Evolutionary conservation across 2,888 invertebrate genomes (phyloP).

Genomic region (Emmelina monodactyla): DNA sequence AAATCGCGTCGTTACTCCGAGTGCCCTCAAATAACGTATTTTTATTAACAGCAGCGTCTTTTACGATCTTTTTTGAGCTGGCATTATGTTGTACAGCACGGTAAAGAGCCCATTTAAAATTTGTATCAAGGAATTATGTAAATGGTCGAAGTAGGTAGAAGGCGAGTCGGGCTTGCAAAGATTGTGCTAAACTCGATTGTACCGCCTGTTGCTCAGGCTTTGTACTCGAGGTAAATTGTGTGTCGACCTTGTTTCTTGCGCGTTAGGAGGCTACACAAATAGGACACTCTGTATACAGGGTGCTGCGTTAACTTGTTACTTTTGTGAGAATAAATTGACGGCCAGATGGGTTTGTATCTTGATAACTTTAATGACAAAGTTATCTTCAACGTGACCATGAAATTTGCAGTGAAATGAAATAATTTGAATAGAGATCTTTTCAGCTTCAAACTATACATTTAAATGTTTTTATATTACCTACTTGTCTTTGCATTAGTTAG

Average conservation of each 20-base stretch:
- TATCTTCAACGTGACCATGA: background rate
- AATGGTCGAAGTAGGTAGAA: conserved; percentile 53
- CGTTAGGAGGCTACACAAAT: background rate
- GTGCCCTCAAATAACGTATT: too few relatives aligned
- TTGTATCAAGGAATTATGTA: conserved; percentile 51
- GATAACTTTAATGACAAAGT: background rate
- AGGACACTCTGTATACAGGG: background rate
- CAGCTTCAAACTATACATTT: too few relatives aligned
- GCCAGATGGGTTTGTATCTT: too few relatives aligned
- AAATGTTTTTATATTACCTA: too few relatives aligned
- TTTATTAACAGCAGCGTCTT: too few relatives aligned
- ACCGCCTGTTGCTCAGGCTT: conserved; percentile 35
- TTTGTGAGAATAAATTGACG: too few relatives aligned
- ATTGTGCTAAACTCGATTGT: conserved; percentile 49
- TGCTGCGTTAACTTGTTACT: background rate
- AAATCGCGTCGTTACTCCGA: too few relatives aligned
- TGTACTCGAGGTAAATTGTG: conserved; percentile 14
- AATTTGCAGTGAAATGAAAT: background rate
- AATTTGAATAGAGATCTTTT: background rate
- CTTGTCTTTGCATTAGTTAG: too few relatives aligned
- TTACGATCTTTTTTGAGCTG: conserved; percentile 26
- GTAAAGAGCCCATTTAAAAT: conserved; percentile 50
- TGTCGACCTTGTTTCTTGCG: background rate
- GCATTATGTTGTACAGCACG: conserved; percentile 45
- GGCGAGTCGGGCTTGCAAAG: conserved; percentile 35